Evolutionary conservation across 2,888 invertebrate genomes (phyloP), one percentile per base, ranked within the genome.

Genomic region (Agrochola lota): DNA sequence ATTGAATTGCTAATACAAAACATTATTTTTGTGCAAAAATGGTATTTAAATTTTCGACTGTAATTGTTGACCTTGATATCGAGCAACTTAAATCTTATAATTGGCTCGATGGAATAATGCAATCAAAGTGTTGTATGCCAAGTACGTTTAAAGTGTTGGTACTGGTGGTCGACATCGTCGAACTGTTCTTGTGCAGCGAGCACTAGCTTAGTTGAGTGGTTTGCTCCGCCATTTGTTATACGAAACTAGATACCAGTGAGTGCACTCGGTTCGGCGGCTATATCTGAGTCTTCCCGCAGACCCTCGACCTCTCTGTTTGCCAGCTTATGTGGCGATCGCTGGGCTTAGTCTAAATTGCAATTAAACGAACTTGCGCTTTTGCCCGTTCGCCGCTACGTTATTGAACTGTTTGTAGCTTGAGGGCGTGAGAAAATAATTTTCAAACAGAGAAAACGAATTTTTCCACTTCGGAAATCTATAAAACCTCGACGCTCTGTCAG

Each of bases 331-430:
- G 92, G 92, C 91, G 91, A 94, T 93, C 91, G 89, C 91, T 89
- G 90, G 88, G 94, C 93, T 95, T 95, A 95, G 92, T 92, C 93
- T 93, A 93, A 94, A 95, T 94, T 95, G 94, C 93, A 94, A 94
- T 94, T 94, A 94, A 94, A 94, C 91, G 90, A 92, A 94, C 92
- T 93, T 92, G 89, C 85, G 88, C 89, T 90, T 88, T 89, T 89
- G 85, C 81, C 87, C 85, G 81, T 81, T 85, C 81, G 77, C 74
- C 75, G 59, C 71, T 66, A 67, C 70, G 77, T 87, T 86, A 87
- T 88, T 82, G 82, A 82, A 86, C 74, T 86, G 78, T 86, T 87
- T 86, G 83, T 86, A 84, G 73, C 46, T 78, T 49, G 35, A 26
- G 46, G 67, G 74, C 75, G 78, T 75, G 70, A 75, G 74, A 74